A percentile compares a stretch with the other conserved stretches of the same genome.
These are phyloP conservation scores for Harpegnathos saltator DNA, from an alignment of 1,140 invertebrate genomes.

Conservation along the genomic window DNA sequence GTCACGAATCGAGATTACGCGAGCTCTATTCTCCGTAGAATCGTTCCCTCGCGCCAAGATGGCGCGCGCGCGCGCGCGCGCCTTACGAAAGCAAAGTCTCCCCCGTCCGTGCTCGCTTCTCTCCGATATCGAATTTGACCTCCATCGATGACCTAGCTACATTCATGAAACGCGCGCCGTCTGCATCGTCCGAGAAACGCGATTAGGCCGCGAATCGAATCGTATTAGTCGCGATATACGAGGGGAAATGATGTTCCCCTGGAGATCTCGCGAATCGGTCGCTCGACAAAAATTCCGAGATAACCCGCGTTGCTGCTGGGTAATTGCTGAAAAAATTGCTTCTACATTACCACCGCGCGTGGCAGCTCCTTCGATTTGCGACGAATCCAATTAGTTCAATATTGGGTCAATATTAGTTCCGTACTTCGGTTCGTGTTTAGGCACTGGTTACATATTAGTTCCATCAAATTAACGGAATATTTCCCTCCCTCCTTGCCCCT, in stretches of 20 bases:
- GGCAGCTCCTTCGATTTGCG: neutral
- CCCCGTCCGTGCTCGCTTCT: neutral
- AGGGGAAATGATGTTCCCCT: neutral
- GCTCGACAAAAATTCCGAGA: neutral
- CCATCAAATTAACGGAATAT: conserved; percentile 11
- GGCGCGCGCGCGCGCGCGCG: neutral
- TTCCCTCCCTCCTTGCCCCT: neutral
- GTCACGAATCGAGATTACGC: neutral
- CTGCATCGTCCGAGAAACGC: conserved; percentile 11
- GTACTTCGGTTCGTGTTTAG: neutral
- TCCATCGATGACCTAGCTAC: conserved; percentile 51
- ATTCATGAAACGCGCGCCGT: conserved; percentile 27
- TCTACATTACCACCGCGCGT: no score
- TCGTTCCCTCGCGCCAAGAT: conserved; percentile 8
- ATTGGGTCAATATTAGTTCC: conserved; percentile 4
- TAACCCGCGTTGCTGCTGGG: neutral
- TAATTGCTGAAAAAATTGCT: neutral
- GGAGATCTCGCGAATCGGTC: neutral
- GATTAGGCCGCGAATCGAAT: neutral
- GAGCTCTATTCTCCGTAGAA: neutral
- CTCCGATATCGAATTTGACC: conserved; percentile 39
- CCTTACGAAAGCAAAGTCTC: neutral
- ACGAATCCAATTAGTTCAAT: conserved; percentile 6
- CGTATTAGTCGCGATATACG: neutral
- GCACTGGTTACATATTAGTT: conserved; percentile 11